Percentiles rank a stretch among this genome's conserved stretches.
These are phyloP conservation scores for Habroteleia sp. DNA, from an alignment of 2,888 invertebrate genomes.

Conservation along the genomic window DNA sequence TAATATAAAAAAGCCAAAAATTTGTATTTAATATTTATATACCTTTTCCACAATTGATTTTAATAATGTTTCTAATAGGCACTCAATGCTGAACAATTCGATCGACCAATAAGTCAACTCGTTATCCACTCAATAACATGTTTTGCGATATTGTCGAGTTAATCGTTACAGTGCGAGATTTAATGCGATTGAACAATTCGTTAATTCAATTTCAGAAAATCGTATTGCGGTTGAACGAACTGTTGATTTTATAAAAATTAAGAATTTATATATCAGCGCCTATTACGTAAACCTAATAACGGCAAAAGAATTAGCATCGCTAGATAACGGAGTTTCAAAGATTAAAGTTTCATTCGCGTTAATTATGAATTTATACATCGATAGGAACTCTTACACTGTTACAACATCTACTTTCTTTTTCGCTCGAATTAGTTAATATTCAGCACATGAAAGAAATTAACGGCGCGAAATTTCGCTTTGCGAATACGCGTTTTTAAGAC, in stretches of 20 bases:
- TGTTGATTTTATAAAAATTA: slow-evolving; percentile 15
- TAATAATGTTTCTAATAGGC: too few relatives aligned
- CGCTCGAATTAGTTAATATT: slow-evolving; percentile 55
- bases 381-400: slow-evolving; percentile 45
- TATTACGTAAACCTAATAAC: slow-evolving; percentile 47
- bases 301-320: slow-evolving; percentile 44
- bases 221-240: slow-evolving; percentile 17
- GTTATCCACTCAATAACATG: too few relatives aligned
- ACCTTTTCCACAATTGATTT: too few relatives aligned
- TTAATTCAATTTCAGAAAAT: slow-evolving; percentile 6
- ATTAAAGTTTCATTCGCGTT: slow-evolving; percentile 46
- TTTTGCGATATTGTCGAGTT: too few relatives aligned
- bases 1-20: too few relatives aligned
- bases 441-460: slow-evolving; percentile 38
- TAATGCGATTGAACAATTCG: too few relatives aligned
- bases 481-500: not conserved
- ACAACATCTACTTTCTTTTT: slow-evolving; percentile 58
- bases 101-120: too few relatives aligned
- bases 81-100: too few relatives aligned
- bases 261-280: slow-evolving; percentile 25
- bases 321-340: slow-evolving; percentile 58
- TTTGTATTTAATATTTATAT: too few relatives aligned
- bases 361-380: slow-evolving; percentile 58
- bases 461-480: slow-evolving; percentile 5
- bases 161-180: too few relatives aligned